phyloP scores from a whole-genome alignment of 2,888 invertebrate species.

The Drosophila helvetica region DNA sequence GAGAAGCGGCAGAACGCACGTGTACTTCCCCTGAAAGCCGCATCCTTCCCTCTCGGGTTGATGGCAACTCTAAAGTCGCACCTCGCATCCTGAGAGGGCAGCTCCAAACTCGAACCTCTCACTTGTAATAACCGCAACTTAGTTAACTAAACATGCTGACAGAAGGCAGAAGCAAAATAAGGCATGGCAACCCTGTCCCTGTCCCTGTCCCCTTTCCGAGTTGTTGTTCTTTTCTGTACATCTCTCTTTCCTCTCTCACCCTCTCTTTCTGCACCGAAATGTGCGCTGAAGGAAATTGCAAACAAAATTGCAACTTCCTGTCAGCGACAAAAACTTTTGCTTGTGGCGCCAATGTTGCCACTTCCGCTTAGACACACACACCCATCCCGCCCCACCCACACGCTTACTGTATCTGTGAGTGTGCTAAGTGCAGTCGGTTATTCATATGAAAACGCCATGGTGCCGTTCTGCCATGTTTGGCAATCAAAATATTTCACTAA shows the following conservation, averaged over 20 bases:
- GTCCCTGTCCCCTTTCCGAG: not conserved
- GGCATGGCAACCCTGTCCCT: conserved; percentile 35
- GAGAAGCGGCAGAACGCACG: conserved; percentile 38
- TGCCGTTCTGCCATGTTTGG: conserved; percentile 63
- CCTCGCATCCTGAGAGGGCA: not conserved
- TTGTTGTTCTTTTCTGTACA: conserved; percentile 3
- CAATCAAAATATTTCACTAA: conserved; percentile 80
- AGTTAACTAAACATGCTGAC: conserved; percentile 78
- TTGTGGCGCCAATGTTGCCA: conserved; percentile 80
- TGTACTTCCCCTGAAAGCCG: conserved; percentile 10
- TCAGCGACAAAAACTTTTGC: conserved; percentile 80
- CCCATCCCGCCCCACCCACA: too few relatives aligned
- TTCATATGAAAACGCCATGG: conserved; percentile 75
- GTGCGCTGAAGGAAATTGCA: conserved; percentile 81
- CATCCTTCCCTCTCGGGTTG: not conserved
- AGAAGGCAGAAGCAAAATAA: conserved; percentile 41
- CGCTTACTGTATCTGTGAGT: conserved; percentile 15
- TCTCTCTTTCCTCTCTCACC: conserved; percentile 1
- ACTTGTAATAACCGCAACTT: conserved; percentile 77
- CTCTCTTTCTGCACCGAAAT: conserved; percentile 45
- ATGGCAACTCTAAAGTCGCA: conserved; percentile 2
- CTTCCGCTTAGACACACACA: conserved; percentile 69
- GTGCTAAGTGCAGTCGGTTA: conserved; percentile 77
- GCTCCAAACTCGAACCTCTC: conserved; percentile 42
- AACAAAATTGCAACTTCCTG: conserved; percentile 83